Evolutionary conservation across 2,797 vertebrate genomes (phyloP).

Genomic region (Pangasius sanitwongsei): DNA sequence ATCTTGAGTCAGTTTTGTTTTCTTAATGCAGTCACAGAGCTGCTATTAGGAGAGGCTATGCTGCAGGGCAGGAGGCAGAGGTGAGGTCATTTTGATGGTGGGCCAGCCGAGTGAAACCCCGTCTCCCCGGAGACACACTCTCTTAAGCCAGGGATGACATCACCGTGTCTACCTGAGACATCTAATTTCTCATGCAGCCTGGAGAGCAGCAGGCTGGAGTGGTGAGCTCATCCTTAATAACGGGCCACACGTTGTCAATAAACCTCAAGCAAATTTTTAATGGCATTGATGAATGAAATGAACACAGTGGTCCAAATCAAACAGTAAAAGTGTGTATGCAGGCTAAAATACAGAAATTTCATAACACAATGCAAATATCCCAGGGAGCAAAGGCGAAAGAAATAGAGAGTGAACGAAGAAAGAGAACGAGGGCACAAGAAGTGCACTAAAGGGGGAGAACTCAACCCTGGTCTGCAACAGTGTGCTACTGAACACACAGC

Average conservation of each 20-base stretch:
- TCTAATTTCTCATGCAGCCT: slow-evolving; percentile 42
- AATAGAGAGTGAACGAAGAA: slow-evolving; percentile 21
- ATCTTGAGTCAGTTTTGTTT: not conserved
- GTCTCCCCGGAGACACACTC: slow-evolving; percentile 50
- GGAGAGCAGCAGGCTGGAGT: slow-evolving; percentile 39
- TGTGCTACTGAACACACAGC: not conserved
- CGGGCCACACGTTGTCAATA: slow-evolving; percentile 10
- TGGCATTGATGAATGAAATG: slow-evolving; percentile 30
- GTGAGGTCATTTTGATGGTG: slow-evolving; percentile 58
- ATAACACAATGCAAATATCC: not conserved
- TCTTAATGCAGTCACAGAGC: slow-evolving; percentile 25
- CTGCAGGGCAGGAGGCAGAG: slow-evolving; percentile 49
- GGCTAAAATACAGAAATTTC: slow-evolving; percentile 24
- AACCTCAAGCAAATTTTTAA: slow-evolving; percentile 20
- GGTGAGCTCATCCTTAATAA: slow-evolving; percentile 51
- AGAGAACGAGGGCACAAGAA: not conserved
- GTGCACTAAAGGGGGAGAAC: not conserved
- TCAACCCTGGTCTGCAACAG: not conserved
- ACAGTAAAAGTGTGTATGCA: not conserved
- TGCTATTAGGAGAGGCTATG: slow-evolving; percentile 34
- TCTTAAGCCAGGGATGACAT: slow-evolving; percentile 53
- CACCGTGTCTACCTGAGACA: slow-evolving; percentile 54
- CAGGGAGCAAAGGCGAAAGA: not conserved
- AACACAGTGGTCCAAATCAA: not conserved
- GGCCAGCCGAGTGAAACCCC: slow-evolving; percentile 47